Percentiles rank a stretch among this genome's conserved stretches.
Conservation (phyloP, 2,888 invertebrate species). For the Nephrotoma appendiculata region DNA sequence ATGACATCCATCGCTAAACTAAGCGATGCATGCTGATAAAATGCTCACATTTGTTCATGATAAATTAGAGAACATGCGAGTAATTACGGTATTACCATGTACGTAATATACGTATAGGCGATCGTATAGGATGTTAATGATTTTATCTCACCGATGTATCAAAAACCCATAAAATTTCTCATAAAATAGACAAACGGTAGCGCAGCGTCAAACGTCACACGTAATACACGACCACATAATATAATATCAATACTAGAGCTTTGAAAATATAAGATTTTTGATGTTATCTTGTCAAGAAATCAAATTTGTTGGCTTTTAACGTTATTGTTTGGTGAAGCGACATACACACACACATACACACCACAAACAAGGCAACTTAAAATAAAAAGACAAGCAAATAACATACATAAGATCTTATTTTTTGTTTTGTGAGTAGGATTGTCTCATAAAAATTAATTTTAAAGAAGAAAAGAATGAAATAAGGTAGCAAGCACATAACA, state of each 20-base stretch:
- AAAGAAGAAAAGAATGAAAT: neutral
- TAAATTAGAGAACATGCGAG: no score
- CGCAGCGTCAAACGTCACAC: neutral
- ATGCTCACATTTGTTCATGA: no score
- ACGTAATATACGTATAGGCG: no score
- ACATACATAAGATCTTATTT: neutral
- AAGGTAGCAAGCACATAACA: neutral
- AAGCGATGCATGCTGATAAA: no score
- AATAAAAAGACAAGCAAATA: neutral
- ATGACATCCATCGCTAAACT: no score
- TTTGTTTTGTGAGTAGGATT: neutral
- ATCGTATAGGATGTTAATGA: neutral
- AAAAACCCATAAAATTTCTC: neutral
- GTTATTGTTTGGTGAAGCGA: neutral
- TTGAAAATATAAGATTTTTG: neutral
- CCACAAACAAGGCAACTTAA: neutral
- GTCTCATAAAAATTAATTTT: neutral
- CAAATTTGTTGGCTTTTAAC: neutral
- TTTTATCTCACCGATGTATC: neutral
- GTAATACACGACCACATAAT: neutral
- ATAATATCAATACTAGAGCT: neutral
- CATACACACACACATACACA: neutral
- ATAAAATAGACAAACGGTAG: neutral
- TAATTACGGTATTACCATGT: no score
- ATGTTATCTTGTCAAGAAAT: neutral